Evolutionary conservation across 1,140 invertebrate genomes (phyloP).

Genomic region (Dryas iulia): DNA sequence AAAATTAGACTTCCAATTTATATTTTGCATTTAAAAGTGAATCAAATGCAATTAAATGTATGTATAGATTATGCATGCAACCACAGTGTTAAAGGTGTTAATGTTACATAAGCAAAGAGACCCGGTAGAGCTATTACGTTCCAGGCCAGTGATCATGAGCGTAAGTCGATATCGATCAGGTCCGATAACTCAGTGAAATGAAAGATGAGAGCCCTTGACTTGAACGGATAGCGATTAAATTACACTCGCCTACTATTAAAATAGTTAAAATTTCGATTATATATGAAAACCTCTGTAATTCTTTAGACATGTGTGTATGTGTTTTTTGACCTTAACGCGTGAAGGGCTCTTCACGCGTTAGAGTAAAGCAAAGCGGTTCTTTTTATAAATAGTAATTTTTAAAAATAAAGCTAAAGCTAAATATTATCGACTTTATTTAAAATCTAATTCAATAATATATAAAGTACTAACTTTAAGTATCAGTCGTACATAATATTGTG

Average conservation of each 20-base stretch:
- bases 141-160: neutral
- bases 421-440: too few species aligned
- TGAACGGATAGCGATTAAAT: conserved; percentile 9
- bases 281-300: neutral
- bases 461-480: too few species aligned
- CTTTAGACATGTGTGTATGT: too few species aligned
- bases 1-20: neutral
- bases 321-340: too few species aligned
- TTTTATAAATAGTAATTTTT: too few species aligned
- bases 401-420: too few species aligned
- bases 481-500: too few species aligned
- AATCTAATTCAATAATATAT: too few species aligned
- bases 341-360: too few species aligned
- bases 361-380: too few species aligned
- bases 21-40: neutral
- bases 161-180: conserved; percentile 16
- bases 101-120: conserved; percentile 17
- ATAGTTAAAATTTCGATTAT: neutral
- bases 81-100: neutral
- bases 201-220: conserved; percentile 18
- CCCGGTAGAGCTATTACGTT: conserved; percentile 16
- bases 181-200: conserved; percentile 20
- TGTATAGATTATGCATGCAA: neutral
- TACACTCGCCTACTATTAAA: neutral
- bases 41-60: neutral